Evolutionary conservation across 1,140 invertebrate genomes (phyloP).

Genomic region (Brachionus sp.): DNA sequence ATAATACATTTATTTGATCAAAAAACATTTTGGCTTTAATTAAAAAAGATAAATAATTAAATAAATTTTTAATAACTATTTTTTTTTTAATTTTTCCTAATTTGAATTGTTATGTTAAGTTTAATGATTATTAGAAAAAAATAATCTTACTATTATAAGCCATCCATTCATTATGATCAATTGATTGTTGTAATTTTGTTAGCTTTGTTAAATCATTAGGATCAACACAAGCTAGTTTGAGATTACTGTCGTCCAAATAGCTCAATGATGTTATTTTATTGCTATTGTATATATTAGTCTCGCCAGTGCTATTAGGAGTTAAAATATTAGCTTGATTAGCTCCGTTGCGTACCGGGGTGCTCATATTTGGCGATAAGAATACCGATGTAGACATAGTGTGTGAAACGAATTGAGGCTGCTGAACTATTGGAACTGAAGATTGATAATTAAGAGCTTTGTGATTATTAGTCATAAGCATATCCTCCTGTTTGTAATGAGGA

Average conservation of each 20-base stretch:
- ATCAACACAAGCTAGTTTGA: slow-evolving; percentile 32
- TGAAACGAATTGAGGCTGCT: slow-evolving; percentile 1
- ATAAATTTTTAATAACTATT: too few species aligned
- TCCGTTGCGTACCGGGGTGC: background rate
- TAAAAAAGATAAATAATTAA: too few species aligned
- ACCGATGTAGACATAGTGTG: background rate
- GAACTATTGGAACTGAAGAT: background rate
- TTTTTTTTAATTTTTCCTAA: too few species aligned
- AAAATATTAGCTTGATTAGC: background rate
- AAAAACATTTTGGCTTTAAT: slow-evolving; percentile 91
- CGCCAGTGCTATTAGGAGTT: background rate
- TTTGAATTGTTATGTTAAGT: too few species aligned
- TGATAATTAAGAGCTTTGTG: background rate
- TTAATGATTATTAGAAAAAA: background rate
- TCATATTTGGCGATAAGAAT: slow-evolving; percentile 5
- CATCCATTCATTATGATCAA: slow-evolving; percentile 97
- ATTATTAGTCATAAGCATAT: slow-evolving; percentile 25
- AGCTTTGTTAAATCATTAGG: slow-evolving; percentile 75
- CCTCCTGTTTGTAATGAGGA: background rate
- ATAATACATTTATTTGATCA: slow-evolving; percentile 94
- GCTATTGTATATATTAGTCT: background rate
- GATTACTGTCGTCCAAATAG: slow-evolving; percentile 38
- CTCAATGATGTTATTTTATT: background rate
- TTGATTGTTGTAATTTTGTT: slow-evolving; percentile 82
- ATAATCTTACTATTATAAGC: slow-evolving; percentile 84